Percentiles rank a stretch among this genome's conserved stretches.
These are phyloP conservation scores for Podargus strigoides DNA, from an alignment of 2,797 vertebrate genomes.

Conservation along the genomic window DNA sequence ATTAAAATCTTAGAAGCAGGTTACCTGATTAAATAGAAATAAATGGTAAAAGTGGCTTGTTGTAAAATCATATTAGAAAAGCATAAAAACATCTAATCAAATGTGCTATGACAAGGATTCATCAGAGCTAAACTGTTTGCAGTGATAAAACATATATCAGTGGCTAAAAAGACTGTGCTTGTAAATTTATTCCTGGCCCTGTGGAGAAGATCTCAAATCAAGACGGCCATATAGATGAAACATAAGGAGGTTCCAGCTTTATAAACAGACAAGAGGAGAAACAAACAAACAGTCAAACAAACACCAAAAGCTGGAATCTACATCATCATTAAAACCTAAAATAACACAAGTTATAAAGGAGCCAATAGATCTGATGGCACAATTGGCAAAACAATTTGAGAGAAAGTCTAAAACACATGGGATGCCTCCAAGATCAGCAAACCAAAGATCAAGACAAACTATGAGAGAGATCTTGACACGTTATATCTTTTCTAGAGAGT, in stretches of 20 bases:
- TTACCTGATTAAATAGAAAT: background rate
- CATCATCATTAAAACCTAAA: background rate
- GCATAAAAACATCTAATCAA: background rate
- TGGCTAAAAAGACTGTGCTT: background rate
- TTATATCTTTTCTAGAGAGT: background rate
- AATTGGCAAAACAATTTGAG: background rate
- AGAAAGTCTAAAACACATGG: background rate
- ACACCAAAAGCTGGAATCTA: background rate
- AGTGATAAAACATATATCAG: background rate
- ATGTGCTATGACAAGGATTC: background rate
- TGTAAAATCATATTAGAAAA: background rate
- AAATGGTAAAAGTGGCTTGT: background rate
- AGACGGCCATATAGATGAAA: background rate
- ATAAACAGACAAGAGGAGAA: background rate
- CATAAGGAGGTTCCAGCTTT: background rate
- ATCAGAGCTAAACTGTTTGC: background rate
- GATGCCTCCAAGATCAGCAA: background rate
- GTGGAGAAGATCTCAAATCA: background rate
- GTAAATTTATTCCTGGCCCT: background rate
- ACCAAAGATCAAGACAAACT: background rate
- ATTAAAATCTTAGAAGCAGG: background rate
- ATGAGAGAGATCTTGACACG: background rate
- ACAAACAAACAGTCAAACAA: background rate
- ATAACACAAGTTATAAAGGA: background rate
- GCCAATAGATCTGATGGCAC: background rate